Base-by-base conservation (phyloP, 2,113 vertebrate genomes). In the Bettongia penicillata region DNA sequence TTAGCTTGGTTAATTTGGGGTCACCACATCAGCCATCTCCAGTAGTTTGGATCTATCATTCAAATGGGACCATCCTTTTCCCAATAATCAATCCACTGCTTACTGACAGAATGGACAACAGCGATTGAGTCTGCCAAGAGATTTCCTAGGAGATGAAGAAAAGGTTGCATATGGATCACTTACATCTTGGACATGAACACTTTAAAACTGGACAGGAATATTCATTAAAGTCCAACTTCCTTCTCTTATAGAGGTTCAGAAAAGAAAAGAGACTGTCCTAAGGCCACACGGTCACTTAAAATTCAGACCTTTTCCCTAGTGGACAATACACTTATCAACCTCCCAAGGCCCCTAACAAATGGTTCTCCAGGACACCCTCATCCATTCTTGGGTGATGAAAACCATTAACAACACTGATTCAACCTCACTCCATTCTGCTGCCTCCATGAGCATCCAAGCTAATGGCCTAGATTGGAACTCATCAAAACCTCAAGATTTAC, bases 61-160 rank as follows among this genome's bases (percentile, higher is more conserved):
- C 0, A 23, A 7, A 48, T 90, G 91, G 90, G 49, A 50, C 57
- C 95, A 93, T 12, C 26, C 91, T 52, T 51, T 2, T 49, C 53
- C 53, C 43, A n/a, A 94, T n/a, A 68, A 94, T 31, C 43, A 68
- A 94, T 31, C 55, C 90, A 57, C 47, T 52, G 55, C 95, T 93
- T 90, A 48, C 47, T 93, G 53, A 96, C 97, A 53, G 93, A 96
- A 96, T 16, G 96, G 48, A 26, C 97, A 96, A 51, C 1, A 50
- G 10, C 49, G 37, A 90, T 22, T 16, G 8, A n/a, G 52, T 16
- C 11, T 31, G 0, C 4, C 25, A 49, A 43, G 31, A n/a, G 84
- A 90, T 93, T 55, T 53, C 19, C 92, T 93, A 0, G 2, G 31
- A 31, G 68, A 94, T 61, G 28, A 53, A 24, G 94, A 53, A 25